A percentile compares a stretch with the other conserved stretches of the same genome.
phyloP scores from a whole-genome alignment of 2,797 vertebrate genomes.

The Enteromius argenteus region DNA sequence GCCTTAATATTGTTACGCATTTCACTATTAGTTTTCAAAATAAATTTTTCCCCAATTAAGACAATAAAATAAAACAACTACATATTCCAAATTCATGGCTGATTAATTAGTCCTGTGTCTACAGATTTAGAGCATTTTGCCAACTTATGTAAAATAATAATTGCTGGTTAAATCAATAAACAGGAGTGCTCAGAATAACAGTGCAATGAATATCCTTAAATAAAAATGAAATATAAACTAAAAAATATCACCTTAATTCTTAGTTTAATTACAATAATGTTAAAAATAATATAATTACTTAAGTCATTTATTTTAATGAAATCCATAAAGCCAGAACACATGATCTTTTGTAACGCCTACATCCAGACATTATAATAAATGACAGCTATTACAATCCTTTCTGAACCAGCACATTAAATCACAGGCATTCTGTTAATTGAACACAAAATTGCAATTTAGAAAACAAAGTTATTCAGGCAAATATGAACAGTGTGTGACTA shows the following conservation, averaged over 20 bases:
- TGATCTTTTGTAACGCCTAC: background rate
- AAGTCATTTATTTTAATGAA: background rate
- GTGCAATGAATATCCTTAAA: background rate
- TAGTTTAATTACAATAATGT: background rate
- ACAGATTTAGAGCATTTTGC: background rate
- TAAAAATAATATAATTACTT: background rate
- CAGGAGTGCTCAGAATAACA: background rate
- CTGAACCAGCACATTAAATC: background rate
- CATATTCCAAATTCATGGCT: too few species aligned
- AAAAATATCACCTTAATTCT: background rate
- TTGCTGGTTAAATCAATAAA: constrained; percentile 13
- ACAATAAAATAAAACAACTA: too few species aligned
- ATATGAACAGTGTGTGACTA: background rate
- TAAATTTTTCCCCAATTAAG: too few species aligned
- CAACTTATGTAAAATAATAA: background rate
- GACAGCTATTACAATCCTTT: background rate
- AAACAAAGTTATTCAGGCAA: background rate
- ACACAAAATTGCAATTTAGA: background rate
- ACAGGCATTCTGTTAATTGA: background rate
- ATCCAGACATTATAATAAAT: constrained; percentile 17
- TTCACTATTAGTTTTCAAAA: too few species aligned
- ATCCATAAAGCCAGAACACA: background rate
- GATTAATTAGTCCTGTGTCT: too few species aligned
- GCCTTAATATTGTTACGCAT: background rate
- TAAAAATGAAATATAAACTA: background rate